Percentiles rank a stretch among this genome's conserved stretches.
phyloP scores from a whole-genome alignment of 1,140 invertebrate genomes.

The Maconellicoccus hirsutus region DNA sequence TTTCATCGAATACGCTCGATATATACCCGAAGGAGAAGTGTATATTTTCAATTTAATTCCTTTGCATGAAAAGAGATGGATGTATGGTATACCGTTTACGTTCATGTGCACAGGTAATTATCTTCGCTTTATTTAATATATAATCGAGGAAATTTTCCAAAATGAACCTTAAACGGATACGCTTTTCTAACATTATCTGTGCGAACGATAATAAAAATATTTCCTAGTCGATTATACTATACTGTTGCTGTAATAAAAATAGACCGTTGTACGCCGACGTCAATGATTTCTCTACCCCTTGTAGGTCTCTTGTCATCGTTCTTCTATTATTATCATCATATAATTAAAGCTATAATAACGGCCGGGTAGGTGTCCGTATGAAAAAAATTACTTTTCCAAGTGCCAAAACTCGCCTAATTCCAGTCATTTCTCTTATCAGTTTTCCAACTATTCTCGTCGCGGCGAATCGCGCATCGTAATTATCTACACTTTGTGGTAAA shows the following conservation, averaged over 20 bases:
- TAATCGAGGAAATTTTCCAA: not conserved
- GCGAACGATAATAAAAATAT: no score
- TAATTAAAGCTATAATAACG: not conserved
- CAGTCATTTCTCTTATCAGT: not conserved
- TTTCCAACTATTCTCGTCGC: not conserved
- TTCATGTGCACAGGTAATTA: not conserved
- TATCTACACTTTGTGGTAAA: not conserved
- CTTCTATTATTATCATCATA: conserved; percentile 5
- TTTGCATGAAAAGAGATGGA: not conserved
- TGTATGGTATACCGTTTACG: not conserved
- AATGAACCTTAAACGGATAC: not conserved
- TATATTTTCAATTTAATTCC: not conserved
- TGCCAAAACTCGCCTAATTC: not conserved
- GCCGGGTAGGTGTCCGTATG: not conserved
- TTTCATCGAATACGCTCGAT: not conserved
- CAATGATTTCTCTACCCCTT: not conserved
- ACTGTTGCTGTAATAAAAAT: conserved; percentile 4
- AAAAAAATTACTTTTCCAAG: not conserved
- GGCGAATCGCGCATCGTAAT: not conserved
- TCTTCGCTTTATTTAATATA: not conserved
- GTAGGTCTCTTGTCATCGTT: not conserved
- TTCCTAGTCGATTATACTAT: not conserved
- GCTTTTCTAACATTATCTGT: no score
- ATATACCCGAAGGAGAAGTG: not conserved
- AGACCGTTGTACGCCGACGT: conserved; percentile 1